A percentile compares a stretch with the other conserved stretches of the same genome.
Evolutionary conservation across 2,113 vertebrate species (phyloP).

Genomic region (Eubucco bourcierii): DNA sequence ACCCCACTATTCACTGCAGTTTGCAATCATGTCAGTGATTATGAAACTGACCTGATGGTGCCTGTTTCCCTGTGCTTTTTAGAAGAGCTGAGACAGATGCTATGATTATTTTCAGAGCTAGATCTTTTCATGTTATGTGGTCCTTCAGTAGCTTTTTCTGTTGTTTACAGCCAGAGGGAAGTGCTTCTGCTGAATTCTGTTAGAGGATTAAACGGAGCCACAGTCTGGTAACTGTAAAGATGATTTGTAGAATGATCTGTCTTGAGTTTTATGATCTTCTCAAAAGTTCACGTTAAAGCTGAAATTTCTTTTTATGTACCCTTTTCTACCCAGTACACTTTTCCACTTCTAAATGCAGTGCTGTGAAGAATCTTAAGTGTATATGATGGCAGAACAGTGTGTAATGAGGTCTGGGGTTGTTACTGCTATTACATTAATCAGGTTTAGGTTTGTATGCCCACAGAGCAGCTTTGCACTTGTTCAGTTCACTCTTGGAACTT

Average conservation of each 20-base stretch:
- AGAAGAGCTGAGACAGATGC: background rate
- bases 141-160: background rate
- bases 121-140: background rate
- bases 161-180: background rate
- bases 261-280: background rate
- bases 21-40: background rate
- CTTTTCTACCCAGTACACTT: background rate
- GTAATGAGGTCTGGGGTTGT: background rate
- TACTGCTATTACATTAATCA: background rate
- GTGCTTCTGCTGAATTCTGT: background rate
- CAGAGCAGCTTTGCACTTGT: background rate
- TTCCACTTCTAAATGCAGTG: background rate
- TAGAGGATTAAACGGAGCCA: background rate
- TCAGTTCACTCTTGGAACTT: background rate
- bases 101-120: background rate
- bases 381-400: background rate
- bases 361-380: background rate
- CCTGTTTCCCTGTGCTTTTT: background rate
- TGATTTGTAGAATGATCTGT: conserved; percentile 19
- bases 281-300: background rate
- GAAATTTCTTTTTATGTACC: background rate
- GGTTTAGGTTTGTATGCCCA: background rate
- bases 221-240: background rate
- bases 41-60: background rate
- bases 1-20: background rate